These are phyloP conservation scores for Drosophila niveifrons DNA, from an alignment of 2,888 invertebrate species.

Conservation along the genomic window DNA sequence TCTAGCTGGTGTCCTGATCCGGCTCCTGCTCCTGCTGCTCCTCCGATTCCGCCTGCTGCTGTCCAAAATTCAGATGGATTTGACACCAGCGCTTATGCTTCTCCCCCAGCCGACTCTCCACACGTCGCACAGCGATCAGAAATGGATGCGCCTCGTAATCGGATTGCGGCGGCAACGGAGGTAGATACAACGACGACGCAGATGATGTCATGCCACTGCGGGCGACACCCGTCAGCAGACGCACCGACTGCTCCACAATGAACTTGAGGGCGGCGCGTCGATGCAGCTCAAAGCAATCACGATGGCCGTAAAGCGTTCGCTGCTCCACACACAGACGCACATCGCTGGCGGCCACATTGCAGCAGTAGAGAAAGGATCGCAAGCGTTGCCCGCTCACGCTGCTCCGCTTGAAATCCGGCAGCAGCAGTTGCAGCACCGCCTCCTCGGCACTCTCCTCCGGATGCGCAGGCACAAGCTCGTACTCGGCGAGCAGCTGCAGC, in stretches of 20 bases:
- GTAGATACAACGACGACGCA: slow-evolving; percentile 51
- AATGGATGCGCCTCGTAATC: slow-evolving; percentile 82
- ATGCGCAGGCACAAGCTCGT: slow-evolving; percentile 65
- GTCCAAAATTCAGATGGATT: slow-evolving; percentile 83
- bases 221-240: slow-evolving; percentile 69
- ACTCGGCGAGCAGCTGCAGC: slow-evolving; percentile 78
- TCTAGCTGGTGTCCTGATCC: slow-evolving; percentile 10
- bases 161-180: slow-evolving; percentile 72
- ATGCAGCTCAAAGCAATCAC: slow-evolving; percentile 85
- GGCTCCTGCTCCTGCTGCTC: slow-evolving; percentile 1
- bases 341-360: slow-evolving; percentile 84
- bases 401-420: slow-evolving; percentile 75
- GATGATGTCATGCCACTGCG: slow-evolving; percentile 42
- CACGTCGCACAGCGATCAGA: slow-evolving; percentile 80
- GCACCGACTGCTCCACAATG: slow-evolving; percentile 84
- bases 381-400: slow-evolving; percentile 73
- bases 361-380: slow-evolving; percentile 84
- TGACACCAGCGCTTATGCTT: slow-evolving; percentile 84
- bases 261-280: slow-evolving; percentile 84
- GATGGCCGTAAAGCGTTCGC: slow-evolving; percentile 81
- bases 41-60: slow-evolving; percentile 10
- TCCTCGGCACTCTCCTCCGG: slow-evolving; percentile 52
- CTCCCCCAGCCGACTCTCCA: slow-evolving; percentile 81
- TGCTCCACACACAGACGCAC: slow-evolving; percentile 84
- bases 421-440: slow-evolving; percentile 70